phyloP scores from a whole-genome alignment of 2,797 vertebrate genomes.

The Liparis tanakae region DNA sequence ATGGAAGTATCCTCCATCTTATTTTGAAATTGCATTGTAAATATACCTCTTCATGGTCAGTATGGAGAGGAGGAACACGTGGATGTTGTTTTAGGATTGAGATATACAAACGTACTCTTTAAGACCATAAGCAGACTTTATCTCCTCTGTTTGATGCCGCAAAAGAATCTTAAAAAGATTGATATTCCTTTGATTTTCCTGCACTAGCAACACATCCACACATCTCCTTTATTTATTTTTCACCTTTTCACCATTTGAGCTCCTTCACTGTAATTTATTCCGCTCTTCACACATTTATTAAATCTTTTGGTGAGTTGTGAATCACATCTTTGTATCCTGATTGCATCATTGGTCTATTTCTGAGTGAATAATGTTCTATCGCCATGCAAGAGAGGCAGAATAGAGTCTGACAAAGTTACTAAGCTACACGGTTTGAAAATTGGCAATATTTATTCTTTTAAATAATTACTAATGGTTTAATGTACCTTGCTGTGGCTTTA shows the following conservation, averaged over 20 bases:
- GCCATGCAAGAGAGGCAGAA: not conserved
- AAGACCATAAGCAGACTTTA: slow-evolving; percentile 11
- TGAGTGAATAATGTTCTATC: slow-evolving; percentile 13
- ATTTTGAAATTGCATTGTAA: not conserved
- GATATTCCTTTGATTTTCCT: not conserved
- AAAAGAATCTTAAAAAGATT: not conserved
- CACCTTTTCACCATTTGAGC: not conserved
- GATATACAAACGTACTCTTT: not conserved
- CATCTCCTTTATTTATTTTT: slow-evolving; percentile 10
- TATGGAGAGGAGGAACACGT: not conserved
- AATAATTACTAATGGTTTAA: not conserved
- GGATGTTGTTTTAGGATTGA: not conserved
- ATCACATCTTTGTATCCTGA: slow-evolving; percentile 18
- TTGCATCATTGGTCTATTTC: slow-evolving; percentile 9
- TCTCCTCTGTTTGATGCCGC: slow-evolving; percentile 6
- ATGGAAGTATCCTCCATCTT: not conserved
- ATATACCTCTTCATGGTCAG: not conserved
- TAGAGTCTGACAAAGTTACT: not conserved
- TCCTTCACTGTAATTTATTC: not conserved
- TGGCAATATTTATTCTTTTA: not conserved
- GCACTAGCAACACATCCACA: not conserved
- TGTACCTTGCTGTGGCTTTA: not conserved
- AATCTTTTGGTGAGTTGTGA: slow-evolving; percentile 22
- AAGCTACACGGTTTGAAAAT: not conserved
- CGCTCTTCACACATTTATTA: slow-evolving; percentile 3